A percentile compares a stretch with the other conserved stretches of the same genome.
phyloP scores from a whole-genome alignment of 2,113 vertebrate species.

The Ptyas mucosa region DNA sequence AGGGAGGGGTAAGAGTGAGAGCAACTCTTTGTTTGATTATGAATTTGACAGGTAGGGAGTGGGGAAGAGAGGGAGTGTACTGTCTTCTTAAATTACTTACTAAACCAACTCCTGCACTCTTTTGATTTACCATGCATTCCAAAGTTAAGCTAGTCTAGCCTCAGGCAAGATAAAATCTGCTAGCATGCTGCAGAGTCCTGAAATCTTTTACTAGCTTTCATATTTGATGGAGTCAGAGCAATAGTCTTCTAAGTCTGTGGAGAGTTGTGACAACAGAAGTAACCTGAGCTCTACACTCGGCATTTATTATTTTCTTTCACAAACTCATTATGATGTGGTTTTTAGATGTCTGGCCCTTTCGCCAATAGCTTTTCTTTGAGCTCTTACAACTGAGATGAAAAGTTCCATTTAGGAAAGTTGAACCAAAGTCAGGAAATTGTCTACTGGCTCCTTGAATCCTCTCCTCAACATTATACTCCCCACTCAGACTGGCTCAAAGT shows the following conservation, averaged over 20 bases:
- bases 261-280: neutral
- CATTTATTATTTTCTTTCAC: neutral
- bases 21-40: constrained; percentile 1
- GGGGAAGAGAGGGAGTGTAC: neutral
- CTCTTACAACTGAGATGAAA: neutral
- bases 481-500: neutral
- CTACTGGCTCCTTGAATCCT: neutral
- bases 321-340: neutral
- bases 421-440: neutral
- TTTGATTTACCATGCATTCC: constrained; percentile 35
- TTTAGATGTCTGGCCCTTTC: neutral
- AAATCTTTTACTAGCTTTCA: neutral
- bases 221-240: neutral
- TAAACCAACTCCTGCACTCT: constrained; percentile 23
- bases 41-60: neutral
- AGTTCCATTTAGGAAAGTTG: neutral
- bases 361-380: neutral
- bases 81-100: constrained; percentile 23
- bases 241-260: neutral
- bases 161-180: constrained; percentile 24
- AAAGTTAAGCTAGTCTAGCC: constrained; percentile 28
- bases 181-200: constrained; percentile 1
- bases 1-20: neutral
- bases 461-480: neutral
- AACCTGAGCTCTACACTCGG: neutral